Percentiles rank a stretch among this genome's conserved stretches.
These are phyloP conservation scores for Dicrurus megarhynchus DNA, from an alignment of 2,113 vertebrate species.

Conservation along the genomic window DNA sequence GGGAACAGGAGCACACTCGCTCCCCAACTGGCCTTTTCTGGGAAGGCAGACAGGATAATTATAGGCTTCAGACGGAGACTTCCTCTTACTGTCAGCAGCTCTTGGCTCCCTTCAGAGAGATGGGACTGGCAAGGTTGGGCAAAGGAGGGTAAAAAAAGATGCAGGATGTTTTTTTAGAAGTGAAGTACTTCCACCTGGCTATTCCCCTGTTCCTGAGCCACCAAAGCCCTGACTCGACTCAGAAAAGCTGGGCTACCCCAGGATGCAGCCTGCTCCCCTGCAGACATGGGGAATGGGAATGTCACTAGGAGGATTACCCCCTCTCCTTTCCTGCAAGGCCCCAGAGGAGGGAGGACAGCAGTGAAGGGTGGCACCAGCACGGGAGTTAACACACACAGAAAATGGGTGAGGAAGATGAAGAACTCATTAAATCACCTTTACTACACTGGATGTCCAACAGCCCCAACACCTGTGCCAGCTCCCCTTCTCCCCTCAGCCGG, in stretches of 20 bases:
- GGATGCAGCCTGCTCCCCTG: background rate
- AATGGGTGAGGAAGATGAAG: background rate
- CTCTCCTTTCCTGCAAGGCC: background rate
- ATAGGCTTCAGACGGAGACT: constrained; percentile 57
- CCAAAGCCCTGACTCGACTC: background rate
- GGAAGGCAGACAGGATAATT: constrained; percentile 71
- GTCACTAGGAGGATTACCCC: background rate
- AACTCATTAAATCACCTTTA: background rate
- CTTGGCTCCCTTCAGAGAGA: constrained; percentile 48
- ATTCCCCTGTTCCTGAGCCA: background rate
- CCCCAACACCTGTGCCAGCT: background rate
- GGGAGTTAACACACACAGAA: background rate
- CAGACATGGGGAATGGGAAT: background rate
- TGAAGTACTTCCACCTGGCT: constrained; percentile 1
- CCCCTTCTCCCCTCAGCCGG: background rate
- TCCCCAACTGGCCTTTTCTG: constrained; percentile 61
- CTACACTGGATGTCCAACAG: background rate
- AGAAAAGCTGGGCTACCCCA: background rate
- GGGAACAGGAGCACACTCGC: background rate
- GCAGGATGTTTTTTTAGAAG: background rate
- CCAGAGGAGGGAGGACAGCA: background rate
- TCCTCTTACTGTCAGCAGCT: constrained; percentile 63
- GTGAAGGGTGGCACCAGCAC: background rate
- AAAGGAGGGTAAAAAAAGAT: constrained; percentile 38
- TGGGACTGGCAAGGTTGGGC: constrained; percentile 24